phyloP scores from a whole-genome alignment of 2,888 invertebrate genomes.

The Mongoloraphidia duomilia region DNA sequence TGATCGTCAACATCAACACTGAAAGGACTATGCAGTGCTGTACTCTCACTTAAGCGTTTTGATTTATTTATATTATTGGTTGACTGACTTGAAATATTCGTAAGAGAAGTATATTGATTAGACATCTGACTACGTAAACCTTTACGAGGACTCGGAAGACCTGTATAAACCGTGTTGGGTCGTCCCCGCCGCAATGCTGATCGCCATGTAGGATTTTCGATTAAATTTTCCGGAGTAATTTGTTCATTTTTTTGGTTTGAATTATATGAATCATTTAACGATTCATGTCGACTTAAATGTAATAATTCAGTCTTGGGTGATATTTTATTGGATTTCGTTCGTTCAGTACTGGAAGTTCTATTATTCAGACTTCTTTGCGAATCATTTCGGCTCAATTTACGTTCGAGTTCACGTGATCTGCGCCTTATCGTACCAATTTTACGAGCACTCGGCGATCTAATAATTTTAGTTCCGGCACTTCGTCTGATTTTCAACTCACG shows the following conservation, averaged over 20 bases:
- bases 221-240: conserved; percentile 1
- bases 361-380: conserved; percentile 41
- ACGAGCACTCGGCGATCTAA: conserved; percentile 65
- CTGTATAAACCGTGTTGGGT: conserved; percentile 32
- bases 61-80: conserved; percentile 3
- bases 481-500: conserved; percentile 60
- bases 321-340: no score
- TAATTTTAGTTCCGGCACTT: conserved; percentile 51
- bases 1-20: conserved; percentile 21
- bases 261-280: no score
- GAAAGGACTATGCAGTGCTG: conserved; percentile 1
- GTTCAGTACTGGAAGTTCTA: neutral
- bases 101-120: no score
- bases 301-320: no score
- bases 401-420: conserved; percentile 45
- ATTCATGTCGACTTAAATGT: no score
- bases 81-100: conserved; percentile 4
- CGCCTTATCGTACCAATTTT: conserved; percentile 64
- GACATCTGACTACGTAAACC: no score
- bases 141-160: conserved; percentile 23
- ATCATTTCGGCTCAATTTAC: conserved; percentile 39
- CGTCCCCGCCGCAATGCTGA: conserved; percentile 36
- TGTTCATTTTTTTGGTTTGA: neutral
- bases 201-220: conserved; percentile 26
- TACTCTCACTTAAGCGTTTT: conserved; percentile 4